Base-by-base conservation (phyloP, 2,888 invertebrate genomes). In the Dolichopus griseipennis region DNA sequence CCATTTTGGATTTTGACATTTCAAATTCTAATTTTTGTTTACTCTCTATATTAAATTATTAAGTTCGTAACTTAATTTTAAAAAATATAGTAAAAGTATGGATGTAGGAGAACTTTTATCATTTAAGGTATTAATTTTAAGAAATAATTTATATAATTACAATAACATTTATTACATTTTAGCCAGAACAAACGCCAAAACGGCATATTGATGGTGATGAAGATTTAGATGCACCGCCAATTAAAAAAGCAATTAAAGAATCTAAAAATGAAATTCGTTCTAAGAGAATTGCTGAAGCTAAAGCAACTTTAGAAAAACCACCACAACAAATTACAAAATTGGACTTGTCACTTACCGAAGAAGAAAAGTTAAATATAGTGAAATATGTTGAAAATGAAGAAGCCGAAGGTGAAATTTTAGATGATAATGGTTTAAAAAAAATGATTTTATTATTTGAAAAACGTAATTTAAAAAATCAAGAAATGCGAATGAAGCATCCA, bases 401-500 rank as follows among this genome's bases (percentile, higher is more conserved):
- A 62, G 87, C 89, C 9, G 90, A 92, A 81, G 90, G 89, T n/a
- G 95, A 95, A 78, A 86, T 90, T 0, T 82, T 97, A 65, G 95
- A 97, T 83, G 97, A 97, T 73, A 86, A 88, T 34, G 88, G 89
- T 15, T 85, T 97, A 10, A 97, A 97, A 77, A 90, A 92, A 77
- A 86, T 97, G 77, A 88, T 97, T 27, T 83, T 97, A 18, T 87
- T 93, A 71, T 96, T 98, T 84, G 99, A 99, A 78, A 98, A 99
- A 79, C 88, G 93, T 76, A 91, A 93, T 66, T 83, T 96, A 10
- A 92, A 89, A 77, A 99, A 99, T 80, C 92, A 97, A 78, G 98
- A 99, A 83, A 93, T 97, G 92, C 86, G 99, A 72, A 97, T 99
- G 18, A 99, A 99, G 82, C 98, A 95, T 81, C 93, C 97, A 0